phyloP scores from a whole-genome alignment of 2,888 invertebrate genomes.

The Danaus chrysippus region DNA sequence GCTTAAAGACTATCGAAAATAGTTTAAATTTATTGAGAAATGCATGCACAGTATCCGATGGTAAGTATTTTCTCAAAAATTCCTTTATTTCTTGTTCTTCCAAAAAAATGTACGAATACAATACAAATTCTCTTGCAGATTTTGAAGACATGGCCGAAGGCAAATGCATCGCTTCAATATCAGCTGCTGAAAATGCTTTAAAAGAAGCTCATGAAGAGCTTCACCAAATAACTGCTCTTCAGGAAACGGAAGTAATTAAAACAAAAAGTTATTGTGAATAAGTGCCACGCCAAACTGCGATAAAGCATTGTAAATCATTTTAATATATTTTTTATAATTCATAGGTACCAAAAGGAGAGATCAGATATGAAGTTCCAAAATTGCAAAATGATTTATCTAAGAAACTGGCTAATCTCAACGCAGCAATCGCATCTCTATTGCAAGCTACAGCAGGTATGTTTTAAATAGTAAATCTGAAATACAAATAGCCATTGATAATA shows the following conservation, averaged over 20 bases:
- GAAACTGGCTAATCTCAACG: slow-evolving; percentile 46
- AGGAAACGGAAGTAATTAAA: not conserved
- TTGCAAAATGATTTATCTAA: slow-evolving; percentile 31
- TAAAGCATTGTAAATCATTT: not conserved
- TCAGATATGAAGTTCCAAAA: not conserved
- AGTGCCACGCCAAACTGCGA: not conserved
- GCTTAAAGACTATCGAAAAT: slow-evolving; percentile 15
- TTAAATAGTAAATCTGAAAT: not conserved
- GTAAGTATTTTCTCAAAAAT: not conserved
- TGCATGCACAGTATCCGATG: slow-evolving; percentile 13
- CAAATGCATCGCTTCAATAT: not conserved
- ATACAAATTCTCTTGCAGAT: not conserved
- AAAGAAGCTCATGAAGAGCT: not conserved
- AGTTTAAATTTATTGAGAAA: slow-evolving; percentile 17
- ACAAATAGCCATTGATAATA: not conserved
- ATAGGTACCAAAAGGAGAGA: not conserved
- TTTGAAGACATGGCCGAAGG: not conserved
- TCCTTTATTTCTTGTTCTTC: not conserved
- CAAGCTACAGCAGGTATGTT: slow-evolving; percentile 43
- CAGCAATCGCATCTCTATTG: slow-evolving; percentile 47
- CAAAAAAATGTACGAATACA: not conserved
- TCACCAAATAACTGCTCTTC: not conserved
- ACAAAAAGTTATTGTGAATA: no score
- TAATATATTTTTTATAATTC: not conserved
- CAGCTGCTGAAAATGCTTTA: not conserved